Conservation (phyloP, 2,888 invertebrate genomes). For the Dione juno region DNA sequence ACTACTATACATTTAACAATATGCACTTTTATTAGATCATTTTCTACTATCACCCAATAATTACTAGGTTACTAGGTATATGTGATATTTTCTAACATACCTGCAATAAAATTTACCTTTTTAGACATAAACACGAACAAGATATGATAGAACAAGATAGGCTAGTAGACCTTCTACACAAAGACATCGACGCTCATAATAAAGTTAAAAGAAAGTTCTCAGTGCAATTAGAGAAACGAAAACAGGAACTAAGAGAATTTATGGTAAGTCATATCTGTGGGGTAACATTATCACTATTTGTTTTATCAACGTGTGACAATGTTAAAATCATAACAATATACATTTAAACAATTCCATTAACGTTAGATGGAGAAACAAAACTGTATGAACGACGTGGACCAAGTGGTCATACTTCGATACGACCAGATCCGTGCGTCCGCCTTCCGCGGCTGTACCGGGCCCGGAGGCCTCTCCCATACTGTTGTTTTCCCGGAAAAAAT, state of each 20-base stretch:
- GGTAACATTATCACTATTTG: no score
- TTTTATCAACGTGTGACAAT: neutral
- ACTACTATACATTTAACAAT: neutral
- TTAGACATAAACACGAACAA: conserved; percentile 81
- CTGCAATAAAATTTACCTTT: neutral
- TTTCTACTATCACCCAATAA: neutral
- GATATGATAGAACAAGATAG: conserved; percentile 83
- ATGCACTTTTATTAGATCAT: neutral
- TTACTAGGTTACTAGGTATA: no score
- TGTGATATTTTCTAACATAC: conserved; percentile 8
- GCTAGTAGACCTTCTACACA: conserved; percentile 82
- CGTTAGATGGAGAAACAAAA: conserved; percentile 88
- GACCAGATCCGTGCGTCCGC: conserved; percentile 85
- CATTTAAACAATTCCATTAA: neutral
- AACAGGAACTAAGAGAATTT: conserved; percentile 85
- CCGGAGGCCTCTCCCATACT: conserved; percentile 70
- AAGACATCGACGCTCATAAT: conserved; percentile 84
- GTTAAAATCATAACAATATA: neutral
- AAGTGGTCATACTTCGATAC: conserved; percentile 86
- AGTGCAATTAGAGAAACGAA: conserved; percentile 78
- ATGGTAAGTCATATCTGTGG: conserved; percentile 83
- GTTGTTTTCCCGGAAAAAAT: conserved; percentile 86
- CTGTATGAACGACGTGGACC: conserved; percentile 90
- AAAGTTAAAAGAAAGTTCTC: conserved; percentile 84
- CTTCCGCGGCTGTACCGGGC: conserved; percentile 70